Evolutionary conservation across 1,140 invertebrate species (phyloP).

Genomic region (Sarcophaga peregrina): DNA sequence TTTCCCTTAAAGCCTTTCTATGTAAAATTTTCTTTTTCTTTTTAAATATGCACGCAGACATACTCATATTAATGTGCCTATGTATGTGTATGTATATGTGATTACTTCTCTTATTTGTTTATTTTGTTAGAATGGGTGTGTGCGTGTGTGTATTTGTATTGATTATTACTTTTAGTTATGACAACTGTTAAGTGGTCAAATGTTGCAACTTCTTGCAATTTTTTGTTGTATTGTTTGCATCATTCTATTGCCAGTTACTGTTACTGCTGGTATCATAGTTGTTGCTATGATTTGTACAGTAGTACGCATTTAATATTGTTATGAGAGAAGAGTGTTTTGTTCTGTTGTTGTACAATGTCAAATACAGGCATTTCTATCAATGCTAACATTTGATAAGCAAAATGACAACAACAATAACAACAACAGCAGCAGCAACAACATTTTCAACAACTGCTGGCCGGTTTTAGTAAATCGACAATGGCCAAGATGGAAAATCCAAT

Average conservation of each 20-base stretch:
- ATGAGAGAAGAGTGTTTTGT: background rate
- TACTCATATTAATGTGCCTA: background rate
- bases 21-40: background rate
- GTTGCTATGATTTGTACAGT: background rate
- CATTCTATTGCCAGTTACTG: background rate
- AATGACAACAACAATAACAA: background rate
- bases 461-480: constrained; percentile 24
- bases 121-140: background rate
- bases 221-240: background rate
- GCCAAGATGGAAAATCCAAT: constrained; percentile 27
- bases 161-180: constrained; percentile 6
- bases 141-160: background rate
- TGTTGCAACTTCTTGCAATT: background rate
- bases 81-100: background rate
- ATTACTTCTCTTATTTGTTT: background rate
- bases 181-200: background rate
- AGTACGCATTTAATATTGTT: too few species aligned
- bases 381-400: constrained; percentile 31
- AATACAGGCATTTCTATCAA: constrained; percentile 28
- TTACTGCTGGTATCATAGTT: background rate
- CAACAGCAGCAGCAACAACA: background rate
- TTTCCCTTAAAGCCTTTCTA: too few species aligned
- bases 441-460: background rate
- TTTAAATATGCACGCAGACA: background rate
- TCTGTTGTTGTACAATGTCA: constrained; percentile 18